A percentile compares a stretch with the other conserved stretches of the same genome.
Conservation (phyloP, 2,113 vertebrate species). For the Fukomys damarensis region DNA sequence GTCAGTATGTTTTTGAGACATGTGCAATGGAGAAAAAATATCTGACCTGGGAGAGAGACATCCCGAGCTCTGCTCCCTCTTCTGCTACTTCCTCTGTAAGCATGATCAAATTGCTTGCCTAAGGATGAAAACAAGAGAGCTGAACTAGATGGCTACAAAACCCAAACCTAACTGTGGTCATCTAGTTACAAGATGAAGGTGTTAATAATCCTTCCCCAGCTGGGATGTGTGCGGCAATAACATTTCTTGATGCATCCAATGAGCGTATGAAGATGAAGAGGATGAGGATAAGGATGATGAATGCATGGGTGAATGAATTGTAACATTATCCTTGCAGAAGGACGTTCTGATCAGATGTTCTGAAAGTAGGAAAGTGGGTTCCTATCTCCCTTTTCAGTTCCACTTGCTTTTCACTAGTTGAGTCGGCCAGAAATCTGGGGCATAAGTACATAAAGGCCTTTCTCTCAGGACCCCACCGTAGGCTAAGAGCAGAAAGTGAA, state of each 20-base stretch:
- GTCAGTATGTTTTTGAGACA: slow-evolving; percentile 29
- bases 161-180: not conserved
- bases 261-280: not conserved
- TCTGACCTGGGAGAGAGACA: not conserved
- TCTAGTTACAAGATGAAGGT: not conserved
- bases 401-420: not conserved
- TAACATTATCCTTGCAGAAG: slow-evolving; percentile 29
- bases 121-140: not conserved
- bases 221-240: not conserved
- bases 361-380: not conserved
- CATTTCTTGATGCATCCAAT: not conserved
- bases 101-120: not conserved
- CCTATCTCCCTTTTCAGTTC: slow-evolving; percentile 3
- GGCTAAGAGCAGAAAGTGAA: slow-evolving; percentile 78
- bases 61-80: not conserved
- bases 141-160: not conserved
- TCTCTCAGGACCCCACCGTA: slow-evolving; percentile 70
- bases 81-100: not conserved
- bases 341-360: not conserved
- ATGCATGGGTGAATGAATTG: not conserved
- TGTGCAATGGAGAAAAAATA: not conserved
- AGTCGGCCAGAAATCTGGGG: not conserved
- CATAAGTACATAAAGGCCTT: slow-evolving; percentile 62
- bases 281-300: not conserved
- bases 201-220: not conserved